Evolutionary conservation across 2,113 vertebrate genomes (phyloP), one percentile per base, ranked within the genome.

Genomic region (Danio rerio): DNA sequence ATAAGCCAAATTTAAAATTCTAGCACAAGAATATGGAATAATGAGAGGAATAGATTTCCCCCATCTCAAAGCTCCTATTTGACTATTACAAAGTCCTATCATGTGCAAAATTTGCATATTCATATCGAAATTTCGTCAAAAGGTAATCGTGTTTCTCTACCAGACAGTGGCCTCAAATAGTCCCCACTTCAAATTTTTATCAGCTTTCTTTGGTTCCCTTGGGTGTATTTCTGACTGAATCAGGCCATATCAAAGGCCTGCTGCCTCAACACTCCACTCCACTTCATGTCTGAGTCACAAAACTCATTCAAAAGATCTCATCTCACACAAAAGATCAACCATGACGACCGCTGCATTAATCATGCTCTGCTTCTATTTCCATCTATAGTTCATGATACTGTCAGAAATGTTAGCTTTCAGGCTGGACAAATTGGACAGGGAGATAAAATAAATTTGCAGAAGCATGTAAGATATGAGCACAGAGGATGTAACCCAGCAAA

Each of bases 201-300:
- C 68, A 78, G 55, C 49, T 77, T 86, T 53, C 0, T 78, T 80
- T 72, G 52, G 13, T 40, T 78, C 78, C 71, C 72, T 15, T 65
- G 76, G 82, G 87, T 21, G 70, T 5, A 79, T 65, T 7, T 0
- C 70, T 91, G 88, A 91, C 86, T 89, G 86, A 88, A 90, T 88
- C 82, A 31, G 89, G 87, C 83, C 90, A 88, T 71, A 87, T 88
- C 84, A 85, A 79, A 79, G 56, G 73, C 65, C 40, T 50, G 55
- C 45, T 87, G 65, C 73, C 4, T 70, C 6, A 82, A 80, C 71
- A 76, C 70, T 86, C 73, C 71, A 74, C 61, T 68, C 58, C 31
- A 65, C 63, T 71, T 58, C 62, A 76, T 58, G 69, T 63, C 63
- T 70, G 73, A 76, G 65, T 80, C 69, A 84, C 68, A 79, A 78